Evolutionary conservation across 92 coral and sea anemone species (phyloP), one percentile per base, ranked within the genome.

Genomic region (Phenganax subtilis): DNA sequence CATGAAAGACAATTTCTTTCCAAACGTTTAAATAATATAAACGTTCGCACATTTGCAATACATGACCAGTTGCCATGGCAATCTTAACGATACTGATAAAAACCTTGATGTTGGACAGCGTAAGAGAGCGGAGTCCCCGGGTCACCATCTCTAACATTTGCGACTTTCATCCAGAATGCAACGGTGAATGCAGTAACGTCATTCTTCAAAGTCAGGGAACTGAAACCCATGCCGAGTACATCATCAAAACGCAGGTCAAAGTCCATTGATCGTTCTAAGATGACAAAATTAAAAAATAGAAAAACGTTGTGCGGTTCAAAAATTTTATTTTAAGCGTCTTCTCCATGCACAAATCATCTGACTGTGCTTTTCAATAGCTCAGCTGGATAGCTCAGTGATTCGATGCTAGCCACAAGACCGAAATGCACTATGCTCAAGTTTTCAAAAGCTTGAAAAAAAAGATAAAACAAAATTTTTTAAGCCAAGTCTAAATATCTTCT

Each of bases 111-210:
- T 77, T 82, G 81, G 3, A 90, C 97, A 51, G 98, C 92, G 75
- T 93, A 93, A 0, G 98, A 93, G 16, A 93, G 69, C 11, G 98
- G 98, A 0, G 98, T 93, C 63, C 97, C 98, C 15, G 98, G 98
- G 81, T 93, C 97, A 15, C 71, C 15, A 65, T 66, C 57, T 17
- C 65, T 70, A 25, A 53, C 63, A 8, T 70, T 87, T 47, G 82
- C 84, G 62, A 87, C 90, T 68, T 91, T 91, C 97, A 93, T 91
- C 98, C 98, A 93, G 86, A 93, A 93, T 29, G 97, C 89, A 25
- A 91, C 86, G 11, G 98, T 91, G 77, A 93, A 90, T 51, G 93
- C 93, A 55, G 87, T 75, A 51, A 93, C 85, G 8, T 93, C 97
- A 54, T 88, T 91, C 69, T 91, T 84, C 86, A 89, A 88, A 14